These are phyloP conservation scores for Drosophila diplacantha DNA, from an alignment of 2,888 invertebrate species.

Conservation along the genomic window DNA sequence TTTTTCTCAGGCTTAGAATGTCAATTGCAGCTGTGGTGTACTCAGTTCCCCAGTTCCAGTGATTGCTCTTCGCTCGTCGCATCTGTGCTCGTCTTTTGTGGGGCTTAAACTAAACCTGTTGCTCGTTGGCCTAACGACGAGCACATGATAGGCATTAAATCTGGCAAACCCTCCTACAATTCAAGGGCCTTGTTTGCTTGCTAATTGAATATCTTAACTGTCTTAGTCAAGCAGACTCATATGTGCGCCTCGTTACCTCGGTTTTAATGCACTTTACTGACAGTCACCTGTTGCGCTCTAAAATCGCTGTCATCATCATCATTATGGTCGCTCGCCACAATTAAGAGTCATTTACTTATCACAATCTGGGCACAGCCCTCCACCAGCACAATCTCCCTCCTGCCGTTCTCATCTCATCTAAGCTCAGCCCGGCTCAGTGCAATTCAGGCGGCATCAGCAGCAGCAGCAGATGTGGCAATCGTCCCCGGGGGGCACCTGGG, in stretches of 20 bases:
- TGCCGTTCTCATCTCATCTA: conserved; percentile 26
- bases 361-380: conserved; percentile 14
- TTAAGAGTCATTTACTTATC: conserved; percentile 36
- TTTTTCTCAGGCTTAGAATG: conserved; percentile 26
- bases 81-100: conserved; percentile 10
- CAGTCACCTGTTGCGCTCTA: conserved; percentile 27
- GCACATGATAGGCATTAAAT: conserved; percentile 20
- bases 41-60: background rate
- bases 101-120: conserved; percentile 24
- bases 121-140: conserved; percentile 3
- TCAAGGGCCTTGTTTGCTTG: conserved; percentile 8
- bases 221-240: conserved; percentile 7
- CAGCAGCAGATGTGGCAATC: conserved; percentile 19
- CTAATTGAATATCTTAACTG: conserved; percentile 34
- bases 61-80: conserved; percentile 15
- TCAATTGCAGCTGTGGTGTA: conserved; percentile 33
- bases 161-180: conserved; percentile 4
- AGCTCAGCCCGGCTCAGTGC: conserved; percentile 36
- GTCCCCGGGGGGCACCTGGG: conserved; percentile 10
- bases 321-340: conserved; percentile 28
- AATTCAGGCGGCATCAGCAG: conserved; percentile 20
- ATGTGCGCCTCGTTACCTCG: conserved; percentile 22
- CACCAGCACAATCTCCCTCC: conserved; percentile 5
- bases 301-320: conserved; percentile 23
- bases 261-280: conserved; percentile 15